Evolutionary conservation across 2,888 invertebrate genomes (phyloP), one percentile per base, ranked within the genome.

Genomic region (Apeira syringaria): DNA sequence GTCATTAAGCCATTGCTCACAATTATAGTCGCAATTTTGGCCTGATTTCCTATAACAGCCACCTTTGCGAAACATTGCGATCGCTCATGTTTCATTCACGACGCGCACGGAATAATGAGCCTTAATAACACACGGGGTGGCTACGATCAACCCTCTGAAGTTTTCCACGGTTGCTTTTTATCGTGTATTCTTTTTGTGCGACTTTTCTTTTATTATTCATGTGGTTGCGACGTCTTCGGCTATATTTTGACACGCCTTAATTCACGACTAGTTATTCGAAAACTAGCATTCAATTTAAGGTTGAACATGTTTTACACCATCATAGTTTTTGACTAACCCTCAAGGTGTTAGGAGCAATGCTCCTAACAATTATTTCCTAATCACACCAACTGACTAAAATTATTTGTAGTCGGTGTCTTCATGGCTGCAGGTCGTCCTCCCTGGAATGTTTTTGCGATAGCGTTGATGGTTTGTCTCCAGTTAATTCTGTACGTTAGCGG

Each of bases 71-170:
- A 62, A 69, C 74, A 78, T 75, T 75, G 74, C 74, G 66, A 71
- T 74, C 77, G 60, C 72, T 82, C 81, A 83, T 84, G 73, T 73
- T 75, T 78, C 70, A 85, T 85, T 79, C 80, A 83, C 47, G 44
- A 68, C 64, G 44, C 56, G 64, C 61, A 62, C 50, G 68, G 70
- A 69, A 83, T 80, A 81, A 79, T 78, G 66, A 74, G 47, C 67
- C 58, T 58, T 82, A 82, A 83, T 80, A 67, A 49, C 45, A 56
- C 48, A 31, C 54, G 48, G 55, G 42, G 51, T 37, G 35, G 39
- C 36, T 18, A 35, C 39, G 52, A 42, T 43, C 40, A 28, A 46
- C 45, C 45, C 45, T 51, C 58, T 29, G 47, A 46, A 51, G 53
- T 46, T 55, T 53, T 53, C 54, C 47, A 32, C 39, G 39, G 43